Base-by-base conservation (phyloP, 1,140 invertebrate species). In the Orius laevigatus region DNA sequence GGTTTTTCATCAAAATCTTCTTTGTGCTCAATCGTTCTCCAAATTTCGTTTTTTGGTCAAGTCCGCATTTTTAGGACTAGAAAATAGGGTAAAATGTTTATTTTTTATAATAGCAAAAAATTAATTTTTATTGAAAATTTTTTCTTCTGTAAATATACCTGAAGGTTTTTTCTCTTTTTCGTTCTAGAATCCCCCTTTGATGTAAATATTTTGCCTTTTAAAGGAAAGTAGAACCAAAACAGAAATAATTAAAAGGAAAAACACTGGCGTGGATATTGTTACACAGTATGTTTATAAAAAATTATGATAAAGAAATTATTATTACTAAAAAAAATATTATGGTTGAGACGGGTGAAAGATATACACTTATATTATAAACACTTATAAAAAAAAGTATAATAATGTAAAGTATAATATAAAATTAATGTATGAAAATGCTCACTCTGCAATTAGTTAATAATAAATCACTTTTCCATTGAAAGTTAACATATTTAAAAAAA, bases 361-460 rank as follows among this genome's bases (percentile, higher is more conserved):
- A 50, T 50, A 50, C 34, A 50, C 49, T 50, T 50, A 50, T 50
- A 41, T 50, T 33, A 46, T 18, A 42, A 34, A 50, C 49, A 50
- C 41, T 46, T 50, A 50, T 50, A 50, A 50, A 43, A 14, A 43
- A 43, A 41, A 48, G 41, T 50, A 50, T 50, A 46, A 50, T 50
- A 50, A 50, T 50, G 49, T 50, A 50, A 42, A 42, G 38, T 50
- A 50, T 47, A 47, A 35, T 36, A 46, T 46, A 46, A 50, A 48
- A 45, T 45, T 50, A 50, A 50, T 50, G 49, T 50, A 50, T 50
- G 49, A 50, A 50, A 50, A 50, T 50, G 49, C 49, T 50, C 49
- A 50, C 49, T 45, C 49, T 50, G 49, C 49, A 50, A 50, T 50
- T 50, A 50, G 49, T 45, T 50, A 50, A 50, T 50, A 50, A 50